phyloP scores from a whole-genome alignment of 2,113 vertebrate species.

The Lepidothrix coronata region DNA sequence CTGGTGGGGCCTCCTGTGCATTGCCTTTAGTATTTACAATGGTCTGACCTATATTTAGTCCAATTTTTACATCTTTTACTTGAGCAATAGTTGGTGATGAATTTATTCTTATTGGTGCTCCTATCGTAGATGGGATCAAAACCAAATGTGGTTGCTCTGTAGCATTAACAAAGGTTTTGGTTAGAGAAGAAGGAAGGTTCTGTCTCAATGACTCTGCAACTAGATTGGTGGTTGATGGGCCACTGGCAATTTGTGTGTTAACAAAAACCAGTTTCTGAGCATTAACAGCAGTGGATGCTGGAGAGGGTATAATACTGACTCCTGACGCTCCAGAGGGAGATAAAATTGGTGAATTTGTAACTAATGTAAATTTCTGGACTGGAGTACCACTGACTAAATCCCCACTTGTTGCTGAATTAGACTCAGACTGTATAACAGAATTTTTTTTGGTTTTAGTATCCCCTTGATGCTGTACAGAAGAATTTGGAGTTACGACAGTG shows the following conservation, averaged over 20 bases:
- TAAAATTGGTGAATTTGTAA: conserved; percentile 77
- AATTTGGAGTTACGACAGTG: conserved; percentile 41
- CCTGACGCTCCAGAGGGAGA: conserved; percentile 67
- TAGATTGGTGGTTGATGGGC: conserved; percentile 49
- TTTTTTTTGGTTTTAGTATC: conserved; percentile 57
- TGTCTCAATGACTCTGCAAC: conserved; percentile 71
- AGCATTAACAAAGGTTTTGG: conserved; percentile 68
- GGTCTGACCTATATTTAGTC: conserved; percentile 79
- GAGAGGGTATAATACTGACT: conserved; percentile 67
- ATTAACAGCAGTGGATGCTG: conserved; percentile 55
- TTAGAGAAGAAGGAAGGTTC: conserved; percentile 53
- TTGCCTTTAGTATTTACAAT: conserved; percentile 74
- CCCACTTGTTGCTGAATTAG: conserved; percentile 62
- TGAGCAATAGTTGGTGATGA: conserved; percentile 78
- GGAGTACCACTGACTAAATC: conserved; percentile 60
- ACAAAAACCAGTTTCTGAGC: conserved; percentile 84
- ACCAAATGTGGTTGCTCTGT: conserved; percentile 78
- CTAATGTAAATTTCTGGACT: conserved; percentile 83
- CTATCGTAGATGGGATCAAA: conserved; percentile 75
- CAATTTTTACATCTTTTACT: conserved; percentile 83
- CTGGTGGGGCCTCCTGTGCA: conserved; percentile 68
- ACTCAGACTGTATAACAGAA: conserved; percentile 49
- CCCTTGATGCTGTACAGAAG: conserved; percentile 59
- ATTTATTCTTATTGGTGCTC: conserved; percentile 72
- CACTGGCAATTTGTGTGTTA: conserved; percentile 76